phyloP scores from a whole-genome alignment of 2,113 vertebrate species.

The Nettapus auritus region DNA sequence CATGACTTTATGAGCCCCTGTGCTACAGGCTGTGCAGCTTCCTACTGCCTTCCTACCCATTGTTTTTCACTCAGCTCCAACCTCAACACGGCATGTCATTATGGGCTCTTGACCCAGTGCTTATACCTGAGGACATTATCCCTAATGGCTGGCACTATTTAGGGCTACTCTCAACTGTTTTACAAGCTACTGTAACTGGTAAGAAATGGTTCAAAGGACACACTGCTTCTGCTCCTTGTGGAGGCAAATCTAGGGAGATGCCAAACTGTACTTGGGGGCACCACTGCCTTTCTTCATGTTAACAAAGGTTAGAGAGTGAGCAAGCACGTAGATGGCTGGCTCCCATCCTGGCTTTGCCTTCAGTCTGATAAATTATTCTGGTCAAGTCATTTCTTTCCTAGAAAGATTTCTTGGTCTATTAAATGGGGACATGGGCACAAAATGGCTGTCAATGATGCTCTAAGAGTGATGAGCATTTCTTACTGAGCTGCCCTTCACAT shows the following conservation, averaged over 20 bases:
- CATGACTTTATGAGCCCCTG: not conserved
- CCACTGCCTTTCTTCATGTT: not conserved
- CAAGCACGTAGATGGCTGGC: not conserved
- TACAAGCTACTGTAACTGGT: not conserved
- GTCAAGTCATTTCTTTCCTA: not conserved
- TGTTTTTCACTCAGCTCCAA: accelerated
- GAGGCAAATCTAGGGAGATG: not conserved
- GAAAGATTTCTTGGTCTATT: not conserved
- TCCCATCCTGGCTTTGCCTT: not conserved
- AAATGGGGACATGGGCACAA: not conserved
- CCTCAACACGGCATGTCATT: accelerated
- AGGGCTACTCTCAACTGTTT: not conserved
- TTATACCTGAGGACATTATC: not conserved
- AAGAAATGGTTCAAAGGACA: not conserved
- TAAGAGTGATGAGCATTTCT: not conserved
- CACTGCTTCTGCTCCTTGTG: not conserved
- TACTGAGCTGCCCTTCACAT: not conserved
- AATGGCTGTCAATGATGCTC: not conserved
- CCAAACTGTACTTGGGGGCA: not conserved
- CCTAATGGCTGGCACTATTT: not conserved
- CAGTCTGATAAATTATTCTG: not conserved
- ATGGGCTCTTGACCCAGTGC: accelerated
- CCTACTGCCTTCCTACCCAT: not conserved
- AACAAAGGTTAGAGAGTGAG: not conserved
- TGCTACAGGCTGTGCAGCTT: not conserved